A percentile compares a stretch with the other conserved stretches of the same genome.
Evolutionary conservation across 2,113 vertebrate genomes (phyloP).

Genomic region (Hirundichthys speculiger): DNA sequence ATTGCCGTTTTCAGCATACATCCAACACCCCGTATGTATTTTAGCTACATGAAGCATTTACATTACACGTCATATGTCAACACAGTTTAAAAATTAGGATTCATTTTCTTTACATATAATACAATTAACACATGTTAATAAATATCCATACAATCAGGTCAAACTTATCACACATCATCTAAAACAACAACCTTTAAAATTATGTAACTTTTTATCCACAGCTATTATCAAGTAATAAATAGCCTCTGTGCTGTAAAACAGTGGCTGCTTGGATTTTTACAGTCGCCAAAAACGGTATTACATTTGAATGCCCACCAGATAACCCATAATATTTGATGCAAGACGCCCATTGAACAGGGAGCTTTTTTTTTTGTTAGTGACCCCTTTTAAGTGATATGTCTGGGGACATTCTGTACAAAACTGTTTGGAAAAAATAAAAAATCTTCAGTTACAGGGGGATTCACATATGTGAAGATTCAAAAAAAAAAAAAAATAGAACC

Average conservation of each 20-base stretch:
- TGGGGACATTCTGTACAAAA: constrained; percentile 51
- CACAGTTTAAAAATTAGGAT: constrained; percentile 83
- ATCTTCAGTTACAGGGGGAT: constrained; percentile 44
- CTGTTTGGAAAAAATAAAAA: constrained; percentile 34
- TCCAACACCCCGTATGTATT: constrained; percentile 76
- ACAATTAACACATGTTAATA: constrained; percentile 85
- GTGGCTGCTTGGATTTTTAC: constrained; percentile 49
- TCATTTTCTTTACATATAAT: constrained; percentile 85
- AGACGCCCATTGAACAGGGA: constrained; percentile 25
- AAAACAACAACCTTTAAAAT: constrained; percentile 71
- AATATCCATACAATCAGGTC: constrained; percentile 84
- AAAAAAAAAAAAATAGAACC: constrained; percentile 6
- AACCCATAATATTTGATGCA: constrained; percentile 29
- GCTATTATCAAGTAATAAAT: constrained; percentile 69
- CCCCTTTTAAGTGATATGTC: constrained; percentile 26
- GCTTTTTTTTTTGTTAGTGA: constrained; percentile 12
- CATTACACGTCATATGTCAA: constrained; percentile 74
- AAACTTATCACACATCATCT: constrained; percentile 74
- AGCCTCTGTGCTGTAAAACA: constrained; percentile 46
- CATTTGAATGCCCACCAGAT: constrained; percentile 37
- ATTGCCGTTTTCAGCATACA: constrained; percentile 80
- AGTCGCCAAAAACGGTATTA: constrained; percentile 50
- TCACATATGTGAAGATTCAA: background rate
- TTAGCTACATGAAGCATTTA: constrained; percentile 83
- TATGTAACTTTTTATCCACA: constrained; percentile 69